phyloP scores from a whole-genome alignment of 2,888 invertebrate species.

The Phytoseiulus persimilis region DNA sequence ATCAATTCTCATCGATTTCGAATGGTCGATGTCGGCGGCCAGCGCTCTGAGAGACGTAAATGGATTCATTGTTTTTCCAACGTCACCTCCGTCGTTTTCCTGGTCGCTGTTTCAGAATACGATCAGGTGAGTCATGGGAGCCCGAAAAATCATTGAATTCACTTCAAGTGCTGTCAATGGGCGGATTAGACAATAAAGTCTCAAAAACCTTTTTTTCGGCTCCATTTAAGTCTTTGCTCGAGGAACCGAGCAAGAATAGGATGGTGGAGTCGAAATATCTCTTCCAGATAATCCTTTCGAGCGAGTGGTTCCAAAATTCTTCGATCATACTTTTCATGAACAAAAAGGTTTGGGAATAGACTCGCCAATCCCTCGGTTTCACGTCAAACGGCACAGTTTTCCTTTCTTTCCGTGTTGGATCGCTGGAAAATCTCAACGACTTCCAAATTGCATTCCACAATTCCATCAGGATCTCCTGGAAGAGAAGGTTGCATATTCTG shows the following conservation, averaged over 20 bases:
- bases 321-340: conserved; percentile 57
- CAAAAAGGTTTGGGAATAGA: conserved; percentile 51
- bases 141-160: too few species aligned
- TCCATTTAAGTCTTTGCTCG: conserved; percentile 42
- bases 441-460: too few species aligned
- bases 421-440: too few species aligned
- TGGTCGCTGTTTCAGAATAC: conserved; percentile 58
- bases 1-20: conserved; percentile 57
- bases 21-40: conserved; percentile 58
- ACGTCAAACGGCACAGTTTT: too few species aligned
- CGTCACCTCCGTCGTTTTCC: conserved; percentile 58
- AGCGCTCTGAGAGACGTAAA: conserved; percentile 56
- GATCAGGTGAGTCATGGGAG: conserved; percentile 52
- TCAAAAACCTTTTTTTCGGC: background rate
- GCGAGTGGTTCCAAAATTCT: conserved; percentile 57
- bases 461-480: conserved; percentile 52
- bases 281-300: conserved; percentile 57
- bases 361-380: too few species aligned
- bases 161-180: background rate
- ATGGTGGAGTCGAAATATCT: conserved; percentile 58
- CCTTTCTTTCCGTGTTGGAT: too few species aligned
- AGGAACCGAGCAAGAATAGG: conserved; percentile 51
- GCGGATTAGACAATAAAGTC: background rate
- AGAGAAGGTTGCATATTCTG: conserved; percentile 56
- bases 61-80: conserved; percentile 59